Percentiles rank a stretch among this genome's conserved stretches.
Conservation (phyloP, 2,797 vertebrate species). For the Ctenopoma multispine region DNA sequence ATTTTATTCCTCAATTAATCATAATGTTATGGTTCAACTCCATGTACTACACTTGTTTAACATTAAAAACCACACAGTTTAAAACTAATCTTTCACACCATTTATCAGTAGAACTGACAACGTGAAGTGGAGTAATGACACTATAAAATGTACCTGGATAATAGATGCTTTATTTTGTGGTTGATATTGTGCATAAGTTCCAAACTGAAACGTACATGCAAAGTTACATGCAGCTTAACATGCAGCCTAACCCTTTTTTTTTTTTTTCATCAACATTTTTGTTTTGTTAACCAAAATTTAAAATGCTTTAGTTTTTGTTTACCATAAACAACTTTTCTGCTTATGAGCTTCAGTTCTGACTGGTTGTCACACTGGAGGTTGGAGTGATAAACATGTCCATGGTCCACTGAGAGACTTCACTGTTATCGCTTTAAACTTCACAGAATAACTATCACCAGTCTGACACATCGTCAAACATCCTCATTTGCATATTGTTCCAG, state of each 20-base stretch:
- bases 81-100: too few relatives aligned
- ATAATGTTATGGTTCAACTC: not conserved
- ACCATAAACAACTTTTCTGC: not conserved
- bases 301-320: conserved; percentile 11
- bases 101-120: too few relatives aligned
- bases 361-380: not conserved
- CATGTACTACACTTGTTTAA: not conserved
- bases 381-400: not conserved
- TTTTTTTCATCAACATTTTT: too few relatives aligned
- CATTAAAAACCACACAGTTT: too few relatives aligned
- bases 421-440: not conserved
- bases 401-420: not conserved
- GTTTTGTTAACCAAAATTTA: not conserved
- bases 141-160: too few relatives aligned
- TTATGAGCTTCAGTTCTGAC: not conserved
- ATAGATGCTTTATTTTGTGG: too few relatives aligned
- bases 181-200: too few relatives aligned
- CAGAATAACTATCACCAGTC: not conserved
- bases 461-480: not conserved
- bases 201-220: too few relatives aligned
- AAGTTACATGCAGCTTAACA: too few relatives aligned
- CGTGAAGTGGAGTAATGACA: too few relatives aligned
- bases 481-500: not conserved
- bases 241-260: too few relatives aligned
- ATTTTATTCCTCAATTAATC: not conserved